phyloP scores from a whole-genome alignment of 2,888 invertebrate genomes.

The Drosophila macrothrix region DNA sequence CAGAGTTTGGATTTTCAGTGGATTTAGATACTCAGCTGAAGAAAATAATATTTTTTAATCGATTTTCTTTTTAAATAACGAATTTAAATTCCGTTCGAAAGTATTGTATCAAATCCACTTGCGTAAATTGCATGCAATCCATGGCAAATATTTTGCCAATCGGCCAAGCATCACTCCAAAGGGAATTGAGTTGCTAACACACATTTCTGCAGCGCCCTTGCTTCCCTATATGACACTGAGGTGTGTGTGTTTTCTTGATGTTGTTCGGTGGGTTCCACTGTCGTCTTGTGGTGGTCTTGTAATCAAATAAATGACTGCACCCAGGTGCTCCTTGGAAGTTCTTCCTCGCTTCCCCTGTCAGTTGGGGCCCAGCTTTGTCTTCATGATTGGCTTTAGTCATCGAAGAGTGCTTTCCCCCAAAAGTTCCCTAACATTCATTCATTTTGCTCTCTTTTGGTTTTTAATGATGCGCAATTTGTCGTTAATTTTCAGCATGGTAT shows the following conservation, averaged over 20 bases:
- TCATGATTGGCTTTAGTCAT: conserved; percentile 63
- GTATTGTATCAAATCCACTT: conserved; percentile 44
- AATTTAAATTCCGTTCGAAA: not conserved
- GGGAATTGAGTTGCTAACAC: conserved; percentile 30
- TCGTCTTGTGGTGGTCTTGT: conserved; percentile 56
- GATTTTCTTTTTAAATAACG: not conserved
- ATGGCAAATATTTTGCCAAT: conserved; percentile 55
- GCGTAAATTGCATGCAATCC: conserved; percentile 50
- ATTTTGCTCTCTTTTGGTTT: conserved; percentile 40
- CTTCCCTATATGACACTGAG: not conserved
- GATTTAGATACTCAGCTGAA: not conserved
- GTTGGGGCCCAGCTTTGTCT: conserved; percentile 43
- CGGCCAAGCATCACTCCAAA: conserved; percentile 10
- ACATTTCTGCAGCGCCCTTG: not conserved
- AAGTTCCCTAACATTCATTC: not conserved
- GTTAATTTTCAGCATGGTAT: conserved; percentile 76
- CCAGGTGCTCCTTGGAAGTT: conserved; percentile 55
- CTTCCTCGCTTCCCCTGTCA: conserved; percentile 14
- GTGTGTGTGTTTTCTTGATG: conserved; percentile 16
- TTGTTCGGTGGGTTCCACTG: conserved; percentile 42
- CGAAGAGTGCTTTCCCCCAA: not conserved
- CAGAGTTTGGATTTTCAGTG: not conserved
- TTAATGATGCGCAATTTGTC: conserved; percentile 81
- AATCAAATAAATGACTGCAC: conserved; percentile 76
- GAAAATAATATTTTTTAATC: not conserved